A percentile compares a stretch with the other conserved stretches of the same genome.
These are phyloP conservation scores for Argyrosomus japonicus DNA, from an alignment of 2,113 vertebrate genomes.

Conservation along the genomic window DNA sequence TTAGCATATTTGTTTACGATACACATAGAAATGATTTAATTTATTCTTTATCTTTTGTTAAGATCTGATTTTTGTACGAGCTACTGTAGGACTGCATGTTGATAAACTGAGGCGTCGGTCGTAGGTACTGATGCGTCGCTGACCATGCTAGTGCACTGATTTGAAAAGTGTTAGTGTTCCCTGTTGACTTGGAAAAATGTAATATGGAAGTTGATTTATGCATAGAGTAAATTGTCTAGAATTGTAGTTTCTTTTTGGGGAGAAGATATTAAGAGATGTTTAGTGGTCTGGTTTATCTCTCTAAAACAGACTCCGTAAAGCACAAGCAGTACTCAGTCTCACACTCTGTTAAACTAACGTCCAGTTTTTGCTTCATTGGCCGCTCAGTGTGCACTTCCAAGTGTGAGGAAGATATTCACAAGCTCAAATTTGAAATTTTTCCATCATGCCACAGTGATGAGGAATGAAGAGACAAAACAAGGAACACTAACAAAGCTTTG, in stretches of 20 bases:
- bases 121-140: constrained; percentile 35
- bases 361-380: constrained; percentile 1
- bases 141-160: constrained; percentile 71
- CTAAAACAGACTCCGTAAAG: constrained; percentile 54
- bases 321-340: constrained; percentile 56
- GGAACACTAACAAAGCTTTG: constrained; percentile 73
- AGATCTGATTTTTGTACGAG: constrained; percentile 72
- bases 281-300: constrained; percentile 30
- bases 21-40: constrained; percentile 80
- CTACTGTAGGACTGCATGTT: constrained; percentile 83
- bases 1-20: constrained; percentile 80
- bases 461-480: constrained; percentile 36
- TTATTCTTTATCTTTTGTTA: constrained; percentile 80
- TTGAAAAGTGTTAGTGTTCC: constrained; percentile 75
- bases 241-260: constrained; percentile 17
- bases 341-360: background rate
- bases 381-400: background rate
- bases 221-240: constrained; percentile 18
- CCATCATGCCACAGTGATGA: background rate
- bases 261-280: constrained; percentile 17
- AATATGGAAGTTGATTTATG: constrained; percentile 42
- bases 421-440: background rate
- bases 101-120: constrained; percentile 58
- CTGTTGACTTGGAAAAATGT: constrained; percentile 56
- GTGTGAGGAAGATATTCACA: constrained; percentile 20